phyloP scores from a whole-genome alignment of 2,797 vertebrate species.

The Cyprinodon diabolis region DNA sequence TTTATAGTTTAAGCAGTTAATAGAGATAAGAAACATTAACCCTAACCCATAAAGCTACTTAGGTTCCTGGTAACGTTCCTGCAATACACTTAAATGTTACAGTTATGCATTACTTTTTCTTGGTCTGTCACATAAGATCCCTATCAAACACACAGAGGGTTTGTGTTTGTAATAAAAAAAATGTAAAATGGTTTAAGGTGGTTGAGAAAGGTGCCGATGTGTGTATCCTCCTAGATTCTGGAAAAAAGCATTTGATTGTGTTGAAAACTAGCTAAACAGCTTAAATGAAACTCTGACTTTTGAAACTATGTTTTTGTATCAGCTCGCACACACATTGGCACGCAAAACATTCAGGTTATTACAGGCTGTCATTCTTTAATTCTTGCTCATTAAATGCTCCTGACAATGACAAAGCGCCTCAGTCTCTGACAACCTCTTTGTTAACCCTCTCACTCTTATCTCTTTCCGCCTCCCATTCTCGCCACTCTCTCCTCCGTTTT shows the following conservation, averaged over 20 bases:
- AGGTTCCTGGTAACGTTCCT: neutral
- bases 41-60: neutral
- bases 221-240: neutral
- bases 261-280: neutral
- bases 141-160: neutral
- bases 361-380: conserved; percentile 80
- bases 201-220: neutral
- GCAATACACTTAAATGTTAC: neutral
- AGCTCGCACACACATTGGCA: conserved; percentile 12
- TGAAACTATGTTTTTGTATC: neutral
- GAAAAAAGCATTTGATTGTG: neutral
- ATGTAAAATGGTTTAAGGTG: neutral
- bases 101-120: neutral
- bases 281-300: neutral
- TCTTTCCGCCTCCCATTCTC: conserved; percentile 65
- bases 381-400: conserved; percentile 78
- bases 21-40: no score
- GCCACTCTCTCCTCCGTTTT: conserved; percentile 61
- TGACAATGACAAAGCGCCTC: conserved; percentile 78
- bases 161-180: neutral
- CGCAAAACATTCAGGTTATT: conserved; percentile 73
- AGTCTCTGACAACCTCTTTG: conserved; percentile 71
- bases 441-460: conserved; percentile 78
- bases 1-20: no score
- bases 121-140: neutral